Base-by-base conservation (phyloP, 1,140 invertebrate species). In the Maniola jurtina region DNA sequence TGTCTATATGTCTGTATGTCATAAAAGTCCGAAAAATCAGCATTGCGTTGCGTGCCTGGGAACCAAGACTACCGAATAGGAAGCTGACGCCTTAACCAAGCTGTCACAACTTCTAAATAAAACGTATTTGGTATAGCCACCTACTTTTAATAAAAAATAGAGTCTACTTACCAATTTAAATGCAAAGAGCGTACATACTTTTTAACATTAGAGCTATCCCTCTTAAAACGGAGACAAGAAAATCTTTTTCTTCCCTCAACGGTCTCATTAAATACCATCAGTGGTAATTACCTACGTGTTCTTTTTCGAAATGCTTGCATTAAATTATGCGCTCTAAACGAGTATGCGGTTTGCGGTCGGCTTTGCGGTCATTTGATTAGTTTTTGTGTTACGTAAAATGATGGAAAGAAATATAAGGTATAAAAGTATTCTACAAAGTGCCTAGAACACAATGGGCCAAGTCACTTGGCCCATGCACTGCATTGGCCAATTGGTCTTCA, bases 291-390 rank as follows among this genome's bases (percentile, higher is more conserved):
- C 33, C 33, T 55, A 55, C 52, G 52, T 55, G 52, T 13, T 55
- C 52, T 55, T 34, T 55, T 55, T 34, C 52, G 33, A n/a, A 55
- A 55, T 55, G 52, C 25, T 55, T 55, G 25, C n/a, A 55, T 55
- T 55, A 55, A 55, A 55, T 55, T 55, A 55, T 34, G n/a, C 52
- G 16, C 52, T 55, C 14, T 52, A 13, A 34, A 34, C 52, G 25
- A 55, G 52, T 55, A n/a, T 55, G 52, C 13, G 52, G 52, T 55
- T 55, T 55, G 52, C 9, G 52, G 52, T 55, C 9, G 16, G 4
- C 25, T 55, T 55, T 55, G 33, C 34, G 52, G 33, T 55, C 52
- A 34, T 34, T 55, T 55, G 11, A 50, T 50, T 50, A 15, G 14
- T 50, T 25, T 25, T 25, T 25, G 25, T 25, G 25, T 25, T 25